These are phyloP conservation scores for Acanthurus leucopareius DNA, from an alignment of 2,797 vertebrate species.

Conservation along the genomic window DNA sequence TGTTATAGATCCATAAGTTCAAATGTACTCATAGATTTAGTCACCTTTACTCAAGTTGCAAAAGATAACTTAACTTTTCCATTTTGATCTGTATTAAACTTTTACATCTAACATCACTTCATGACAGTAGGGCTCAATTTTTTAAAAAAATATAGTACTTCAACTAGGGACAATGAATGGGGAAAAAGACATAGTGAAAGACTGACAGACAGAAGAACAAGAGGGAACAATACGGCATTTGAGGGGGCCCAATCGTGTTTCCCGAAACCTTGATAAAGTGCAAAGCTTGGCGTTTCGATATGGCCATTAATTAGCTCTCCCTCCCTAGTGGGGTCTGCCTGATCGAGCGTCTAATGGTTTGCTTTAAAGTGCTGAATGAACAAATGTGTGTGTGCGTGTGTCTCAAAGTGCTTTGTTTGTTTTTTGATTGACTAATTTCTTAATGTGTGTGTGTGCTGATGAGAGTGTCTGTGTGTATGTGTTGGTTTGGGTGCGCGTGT, in stretches of 20 bases:
- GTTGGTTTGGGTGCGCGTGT: conserved; percentile 41
- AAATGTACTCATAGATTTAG: neutral
- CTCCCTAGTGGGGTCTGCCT: conserved; percentile 77
- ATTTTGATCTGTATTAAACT: conserved; percentile 11
- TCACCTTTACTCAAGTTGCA: neutral
- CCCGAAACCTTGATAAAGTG: conserved; percentile 80
- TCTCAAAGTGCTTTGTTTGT: conserved; percentile 68
- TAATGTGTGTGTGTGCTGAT: conserved; percentile 47
- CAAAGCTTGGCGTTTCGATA: conserved; percentile 76
- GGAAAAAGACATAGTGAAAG: neutral
- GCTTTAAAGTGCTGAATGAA: conserved; percentile 80
- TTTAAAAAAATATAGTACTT: neutral
- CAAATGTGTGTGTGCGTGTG: conserved; percentile 53
- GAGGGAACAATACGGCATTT: conserved; percentile 63
- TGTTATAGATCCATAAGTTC: neutral
- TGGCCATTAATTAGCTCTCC: conserved; percentile 80
- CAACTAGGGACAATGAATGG: conserved; percentile 24
- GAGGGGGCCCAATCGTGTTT: conserved; percentile 60
- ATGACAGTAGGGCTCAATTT: neutral
- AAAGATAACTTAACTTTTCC: conserved; percentile 6
- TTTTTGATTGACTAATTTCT: conserved; percentile 58
- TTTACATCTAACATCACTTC: conserved; percentile 7
- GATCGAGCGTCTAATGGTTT: conserved; percentile 84
- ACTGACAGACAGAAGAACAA: conserved; percentile 18
- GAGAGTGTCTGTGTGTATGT: conserved; percentile 29